Conservation (phyloP, 1,140 invertebrate genomes). For the Zophobas atratus region DNA sequence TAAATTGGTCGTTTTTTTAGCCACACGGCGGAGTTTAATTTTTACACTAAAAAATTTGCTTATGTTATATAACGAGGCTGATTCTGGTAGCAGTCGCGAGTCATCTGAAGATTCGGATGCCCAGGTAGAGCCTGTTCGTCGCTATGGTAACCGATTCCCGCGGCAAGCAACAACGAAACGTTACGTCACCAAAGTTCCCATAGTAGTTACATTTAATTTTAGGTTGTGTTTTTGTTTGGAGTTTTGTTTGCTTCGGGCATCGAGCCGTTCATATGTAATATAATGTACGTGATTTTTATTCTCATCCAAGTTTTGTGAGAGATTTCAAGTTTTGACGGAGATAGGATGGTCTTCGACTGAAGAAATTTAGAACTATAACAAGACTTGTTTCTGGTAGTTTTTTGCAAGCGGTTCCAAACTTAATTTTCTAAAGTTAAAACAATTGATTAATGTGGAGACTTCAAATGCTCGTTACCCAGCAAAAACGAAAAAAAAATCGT, state of each 20-base stretch:
- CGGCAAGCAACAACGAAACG: slow-evolving; percentile 55
- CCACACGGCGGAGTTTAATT: not conserved
- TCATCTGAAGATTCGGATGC: slow-evolving; percentile 28
- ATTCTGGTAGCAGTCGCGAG: slow-evolving; percentile 18
- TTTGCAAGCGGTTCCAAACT: too few species aligned
- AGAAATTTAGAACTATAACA: too few species aligned
- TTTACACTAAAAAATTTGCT: slow-evolving; percentile 19
- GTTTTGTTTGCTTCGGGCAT: slow-evolving; percentile 47
- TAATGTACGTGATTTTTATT: not conserved
- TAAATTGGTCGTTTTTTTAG: not conserved
- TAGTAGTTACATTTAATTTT: slow-evolving; percentile 54
- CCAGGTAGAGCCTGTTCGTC: slow-evolving; percentile 49
- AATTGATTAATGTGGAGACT: too few species aligned
- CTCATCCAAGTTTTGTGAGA: slow-evolving; percentile 1
- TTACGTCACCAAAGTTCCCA: slow-evolving; percentile 55
- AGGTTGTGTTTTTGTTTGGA: slow-evolving; percentile 50
- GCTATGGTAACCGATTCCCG: slow-evolving; percentile 54
- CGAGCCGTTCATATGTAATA: slow-evolving; percentile 29
- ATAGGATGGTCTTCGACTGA: not conserved
- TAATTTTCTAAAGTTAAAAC: too few species aligned
- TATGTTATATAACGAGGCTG: slow-evolving; percentile 13
- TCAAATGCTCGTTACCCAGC: too few species aligned
- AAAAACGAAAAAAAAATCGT: too few species aligned
- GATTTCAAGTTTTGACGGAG: not conserved
- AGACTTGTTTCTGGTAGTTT: too few species aligned